These are phyloP conservation scores for Aplocera efformata DNA, from an alignment of 2,888 invertebrate genomes.

Conservation along the genomic window DNA sequence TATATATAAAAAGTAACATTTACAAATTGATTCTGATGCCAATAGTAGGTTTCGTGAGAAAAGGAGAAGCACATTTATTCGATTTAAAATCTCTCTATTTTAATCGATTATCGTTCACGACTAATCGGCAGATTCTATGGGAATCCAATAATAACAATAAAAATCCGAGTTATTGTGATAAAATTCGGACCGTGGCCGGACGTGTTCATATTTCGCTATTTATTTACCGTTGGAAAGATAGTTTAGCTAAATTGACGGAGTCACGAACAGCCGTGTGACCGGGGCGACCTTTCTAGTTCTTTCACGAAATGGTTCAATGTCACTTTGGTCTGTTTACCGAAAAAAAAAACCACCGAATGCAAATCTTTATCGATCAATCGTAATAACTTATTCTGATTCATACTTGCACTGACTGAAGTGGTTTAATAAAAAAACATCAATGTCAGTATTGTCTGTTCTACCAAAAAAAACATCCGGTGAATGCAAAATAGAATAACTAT, in stretches of 20 bases:
- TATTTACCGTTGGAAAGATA: conserved; percentile 34
- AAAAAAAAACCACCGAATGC: conserved; percentile 5
- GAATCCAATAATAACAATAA: conserved; percentile 39
- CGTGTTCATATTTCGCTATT: conserved; percentile 47
- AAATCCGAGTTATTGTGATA: conserved; percentile 37
- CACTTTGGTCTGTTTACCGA: conserved; percentile 13
- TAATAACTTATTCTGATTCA: conserved; percentile 10
- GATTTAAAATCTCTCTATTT: conserved; percentile 35
- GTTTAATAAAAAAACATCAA: too few species aligned
- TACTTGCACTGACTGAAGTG: too few species aligned
- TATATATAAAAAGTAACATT: too few species aligned
- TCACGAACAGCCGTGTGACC: conserved; percentile 50
- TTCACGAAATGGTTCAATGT: conserved; percentile 33
- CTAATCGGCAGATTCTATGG: conserved; percentile 39
- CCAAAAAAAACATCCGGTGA: background rate
- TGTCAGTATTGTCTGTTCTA: too few species aligned
- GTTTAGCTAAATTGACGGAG: conserved; percentile 42
- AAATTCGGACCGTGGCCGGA: conserved; percentile 38
- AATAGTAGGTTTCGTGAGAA: too few species aligned
- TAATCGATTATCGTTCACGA: conserved; percentile 43
- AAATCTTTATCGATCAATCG: conserved; percentile 12
- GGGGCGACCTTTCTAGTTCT: conserved; percentile 40
- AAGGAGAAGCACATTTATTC: conserved; percentile 27
- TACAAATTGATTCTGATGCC: too few species aligned
- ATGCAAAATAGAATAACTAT: too few species aligned